Base-by-base conservation (phyloP, 1,140 invertebrate genomes). In the Drosophila micromelanica region DNA sequence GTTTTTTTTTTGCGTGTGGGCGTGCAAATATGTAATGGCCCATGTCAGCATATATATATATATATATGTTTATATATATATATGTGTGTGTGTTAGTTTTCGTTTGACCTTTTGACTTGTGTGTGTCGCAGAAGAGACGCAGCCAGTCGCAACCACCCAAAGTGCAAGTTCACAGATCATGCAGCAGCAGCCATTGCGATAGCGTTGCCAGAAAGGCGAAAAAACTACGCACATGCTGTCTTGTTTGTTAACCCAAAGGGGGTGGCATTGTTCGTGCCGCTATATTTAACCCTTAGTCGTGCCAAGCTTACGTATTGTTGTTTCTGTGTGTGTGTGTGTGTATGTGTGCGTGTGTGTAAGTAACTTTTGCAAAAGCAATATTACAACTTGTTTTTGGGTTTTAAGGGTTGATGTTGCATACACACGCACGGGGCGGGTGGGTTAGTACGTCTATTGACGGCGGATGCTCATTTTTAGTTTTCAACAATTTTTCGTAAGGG, bases 31-130 rank as follows among this genome's bases (percentile, higher is more conserved):
- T 49, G 13, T 48, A n/a, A n/a, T n/a, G n/a, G n/a, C 2, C 1
- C 2, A 20, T 20, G 2, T 20, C 1, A 1, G 2, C 2, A 42
- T 51, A 5, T 45, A 38, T 20, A 56, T 46, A 27, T 46, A 32
- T 13, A 37, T 17, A 30, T 38, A 15, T 49, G 48, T 60, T 51
- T 49, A 20, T 48, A 42, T 51, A 7, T 45, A 38, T 9, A 51
- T 46, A 27, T 46, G 32, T 20, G 37, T 30, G 30, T 38, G 15
- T 56, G 48, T 60, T 51, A 55, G 35, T 69, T 62, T 68, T 69
- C 52, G 52, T 72, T 74, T 78, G 78, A 86, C 82, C 82, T 87
- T 86, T 86, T 86, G 82, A 86, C 82, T 87, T 74, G 71, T 45
- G 13, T 59, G 32, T 27, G 52, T 56, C 67, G 42, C 15, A 55